A percentile compares a stretch with the other conserved stretches of the same genome.
phyloP scores from a whole-genome alignment of 1,140 invertebrate genomes.

The Armadillidium nasatum region DNA sequence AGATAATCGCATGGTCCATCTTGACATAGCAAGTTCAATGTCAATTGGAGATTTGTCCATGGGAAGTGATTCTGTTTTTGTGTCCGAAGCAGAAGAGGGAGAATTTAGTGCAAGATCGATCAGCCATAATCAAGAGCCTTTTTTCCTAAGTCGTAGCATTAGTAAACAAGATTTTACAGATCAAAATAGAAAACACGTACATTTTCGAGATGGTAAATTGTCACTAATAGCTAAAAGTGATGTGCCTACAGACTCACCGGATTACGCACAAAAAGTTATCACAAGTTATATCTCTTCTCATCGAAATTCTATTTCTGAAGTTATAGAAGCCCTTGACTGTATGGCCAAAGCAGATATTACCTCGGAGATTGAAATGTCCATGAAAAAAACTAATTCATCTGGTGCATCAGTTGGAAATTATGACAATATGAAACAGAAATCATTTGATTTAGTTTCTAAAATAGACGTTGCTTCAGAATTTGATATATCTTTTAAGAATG shows the following conservation, averaged over 20 bases:
- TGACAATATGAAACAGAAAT: too few relatives aligned
- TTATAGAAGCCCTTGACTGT: conserved; percentile 46
- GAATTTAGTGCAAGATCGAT: conserved; percentile 35
- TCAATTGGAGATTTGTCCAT: conserved; percentile 47
- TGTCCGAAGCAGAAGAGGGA: conserved; percentile 41
- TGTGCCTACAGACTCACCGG: conserved; percentile 25
- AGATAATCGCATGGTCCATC: conserved; percentile 28
- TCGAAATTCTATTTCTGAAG: conserved; percentile 46
- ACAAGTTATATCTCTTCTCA: conserved; percentile 46
- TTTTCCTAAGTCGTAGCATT: conserved; percentile 21
- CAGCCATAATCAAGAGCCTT: conserved; percentile 2
- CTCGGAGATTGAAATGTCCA: conserved; percentile 30
- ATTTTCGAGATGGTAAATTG: conserved; percentile 34
- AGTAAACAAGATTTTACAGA: conserved; percentile 32
- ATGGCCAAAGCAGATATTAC: conserved; percentile 38
- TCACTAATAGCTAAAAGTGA: conserved; percentile 32
- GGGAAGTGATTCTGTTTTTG: conserved; percentile 47
- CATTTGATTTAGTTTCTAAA: too few relatives aligned
- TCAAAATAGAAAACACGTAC: conserved; percentile 39
- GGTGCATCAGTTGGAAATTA: too few relatives aligned
- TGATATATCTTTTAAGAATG: too few relatives aligned
- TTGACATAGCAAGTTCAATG: conserved; percentile 40
- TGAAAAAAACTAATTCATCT: too few relatives aligned
- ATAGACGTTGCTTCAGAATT: too few relatives aligned
- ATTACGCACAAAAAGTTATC: conserved; percentile 45